Evolutionary conservation across 2,888 invertebrate genomes (phyloP), one percentile per base, ranked within the genome.

Genomic region (Polydrusus tereticollis): DNA sequence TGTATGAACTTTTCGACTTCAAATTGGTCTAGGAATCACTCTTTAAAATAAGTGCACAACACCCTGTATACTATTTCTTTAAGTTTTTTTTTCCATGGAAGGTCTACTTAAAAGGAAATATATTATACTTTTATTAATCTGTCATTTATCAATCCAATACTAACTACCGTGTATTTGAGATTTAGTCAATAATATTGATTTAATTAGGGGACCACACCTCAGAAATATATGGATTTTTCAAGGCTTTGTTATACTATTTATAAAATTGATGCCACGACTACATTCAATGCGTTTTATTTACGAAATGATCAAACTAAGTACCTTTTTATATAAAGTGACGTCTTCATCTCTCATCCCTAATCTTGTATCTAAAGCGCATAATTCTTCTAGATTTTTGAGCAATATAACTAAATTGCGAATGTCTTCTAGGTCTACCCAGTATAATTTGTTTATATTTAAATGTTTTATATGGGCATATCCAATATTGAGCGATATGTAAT

Each of bases 361-460:
- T 43, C 67, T 63, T 10, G 75, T 75, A 45, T 75, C 75, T 21
- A 75, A 59, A 16, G 75, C 75, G 10, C 69, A 26, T 33, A 75
- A 58, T 69, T 75, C 75, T 41, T 72, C 74, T 41, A 75, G 41
- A 1, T 67, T 59, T 33, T 69, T 65, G 20, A 75, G 64, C 21
- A 75, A 50, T 57, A 50, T 33, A n/a, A 75, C 50, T 45, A 75
- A 59, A 63, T 64, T 64, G 38, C 69, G 41, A n/a, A 72, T 55
- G 29, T 75, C 73, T 26, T 75, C 74, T 33, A 74, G 18, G 18
- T 45, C 45, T 20, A 75, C 21, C 75, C 75, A 75, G 36, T 75
- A 75, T 12, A 75, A 16, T 57, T 72, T 74, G 45, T 75, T 75
- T 36, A 75, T 69, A 50, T 75, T 75, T 57, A 75, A 41, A 21